These are phyloP conservation scores for Mobula birostris DNA, from an alignment of 2,113 vertebrate species.

Conservation along the genomic window DNA sequence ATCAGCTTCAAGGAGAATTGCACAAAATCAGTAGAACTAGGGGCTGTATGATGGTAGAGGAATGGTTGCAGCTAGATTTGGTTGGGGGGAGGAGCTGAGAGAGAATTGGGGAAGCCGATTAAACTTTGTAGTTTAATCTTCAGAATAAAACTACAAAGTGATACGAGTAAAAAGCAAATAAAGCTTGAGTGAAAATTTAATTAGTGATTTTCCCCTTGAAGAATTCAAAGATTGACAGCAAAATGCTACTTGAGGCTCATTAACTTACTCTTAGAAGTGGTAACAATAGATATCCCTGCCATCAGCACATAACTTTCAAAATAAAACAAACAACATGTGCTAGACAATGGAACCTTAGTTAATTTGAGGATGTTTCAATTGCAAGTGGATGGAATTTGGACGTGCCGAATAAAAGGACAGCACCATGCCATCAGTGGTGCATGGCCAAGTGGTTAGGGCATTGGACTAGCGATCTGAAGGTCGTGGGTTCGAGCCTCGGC, in stretches of 20 bases:
- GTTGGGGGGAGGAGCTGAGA: too few species aligned
- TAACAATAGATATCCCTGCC: neutral
- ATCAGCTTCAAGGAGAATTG: neutral
- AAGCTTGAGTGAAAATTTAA: neutral
- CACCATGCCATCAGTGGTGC: neutral
- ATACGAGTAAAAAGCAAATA: neutral
- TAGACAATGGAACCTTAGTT: neutral
- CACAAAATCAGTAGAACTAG: neutral
- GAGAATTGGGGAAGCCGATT: too few species aligned
- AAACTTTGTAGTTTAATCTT: neutral
- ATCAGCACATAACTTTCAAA: neutral
- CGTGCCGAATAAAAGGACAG: neutral
- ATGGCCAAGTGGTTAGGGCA: too few species aligned
- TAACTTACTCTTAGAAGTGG: neutral
- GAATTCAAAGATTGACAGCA: neutral
- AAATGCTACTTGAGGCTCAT: neutral
- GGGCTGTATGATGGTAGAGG: neutral
- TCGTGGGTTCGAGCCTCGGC: too few species aligned
- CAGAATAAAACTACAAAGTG: neutral
- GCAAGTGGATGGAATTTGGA: neutral
- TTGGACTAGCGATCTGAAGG: too few species aligned
- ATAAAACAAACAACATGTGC: neutral
- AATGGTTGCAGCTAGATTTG: neutral
- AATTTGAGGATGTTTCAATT: neutral
- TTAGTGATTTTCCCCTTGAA: neutral